phyloP scores from a whole-genome alignment of 2,888 invertebrate species.

The Drosophila maculinotata region DNA sequence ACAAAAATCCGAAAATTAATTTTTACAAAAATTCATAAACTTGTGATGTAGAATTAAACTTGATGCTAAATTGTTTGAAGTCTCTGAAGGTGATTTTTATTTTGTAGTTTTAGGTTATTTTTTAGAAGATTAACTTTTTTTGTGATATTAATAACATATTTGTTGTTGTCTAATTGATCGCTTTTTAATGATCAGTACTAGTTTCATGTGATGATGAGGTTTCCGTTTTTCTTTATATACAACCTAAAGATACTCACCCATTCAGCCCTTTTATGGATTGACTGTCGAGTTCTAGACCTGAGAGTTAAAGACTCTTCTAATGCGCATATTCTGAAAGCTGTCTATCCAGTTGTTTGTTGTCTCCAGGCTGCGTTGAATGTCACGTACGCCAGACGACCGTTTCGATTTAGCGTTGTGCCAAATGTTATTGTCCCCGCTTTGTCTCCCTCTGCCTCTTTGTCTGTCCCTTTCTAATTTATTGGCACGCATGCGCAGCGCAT shows the following conservation, averaged over 20 bases:
- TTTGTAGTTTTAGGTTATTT: not conserved
- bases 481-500: constrained; percentile 58
- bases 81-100: no score
- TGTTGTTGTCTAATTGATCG: not conserved
- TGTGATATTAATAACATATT: not conserved
- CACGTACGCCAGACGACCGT: constrained; percentile 46
- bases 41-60: no score
- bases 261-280: constrained; percentile 3
- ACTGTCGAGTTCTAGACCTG: not conserved
- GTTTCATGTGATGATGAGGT: not conserved
- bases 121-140: not conserved
- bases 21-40: no score
- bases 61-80: no score
- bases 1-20: no score
- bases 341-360: constrained; percentile 26
- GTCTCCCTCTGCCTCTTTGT: not conserved
- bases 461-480: constrained; percentile 31
- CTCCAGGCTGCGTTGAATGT: constrained; percentile 26
- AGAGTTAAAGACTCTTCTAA: constrained; percentile 58
- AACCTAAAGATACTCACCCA: not conserved
- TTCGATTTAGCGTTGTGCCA: constrained; percentile 36
- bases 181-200: not conserved
- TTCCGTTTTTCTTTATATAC: no score
- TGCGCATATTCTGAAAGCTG: constrained; percentile 61
- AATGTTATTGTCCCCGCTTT: constrained; percentile 38